These are phyloP conservation scores for Zapus hudsonius DNA, from an alignment of 2,113 vertebrate species.

Conservation along the genomic window DNA sequence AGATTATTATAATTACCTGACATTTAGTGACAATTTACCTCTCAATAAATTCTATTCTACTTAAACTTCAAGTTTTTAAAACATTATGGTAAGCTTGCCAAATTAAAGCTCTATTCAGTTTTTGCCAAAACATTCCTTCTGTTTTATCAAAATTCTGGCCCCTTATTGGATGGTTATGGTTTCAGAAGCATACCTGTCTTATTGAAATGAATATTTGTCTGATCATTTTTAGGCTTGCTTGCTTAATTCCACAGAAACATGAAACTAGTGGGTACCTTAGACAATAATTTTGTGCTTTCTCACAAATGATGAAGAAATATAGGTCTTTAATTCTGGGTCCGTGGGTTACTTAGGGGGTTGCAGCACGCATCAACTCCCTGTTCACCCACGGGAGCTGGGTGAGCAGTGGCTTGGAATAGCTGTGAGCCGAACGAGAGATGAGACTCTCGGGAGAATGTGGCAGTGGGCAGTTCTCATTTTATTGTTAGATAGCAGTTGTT, in stretches of 20 bases:
- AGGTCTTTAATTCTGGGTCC: too few species aligned
- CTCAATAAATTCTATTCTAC: conserved; percentile 29
- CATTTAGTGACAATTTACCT: neutral
- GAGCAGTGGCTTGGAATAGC: too few species aligned
- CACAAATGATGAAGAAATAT: neutral
- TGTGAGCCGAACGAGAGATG: too few species aligned
- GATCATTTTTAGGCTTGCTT: conserved; percentile 45
- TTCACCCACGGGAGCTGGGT: too few species aligned
- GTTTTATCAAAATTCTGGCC: neutral
- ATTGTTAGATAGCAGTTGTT: too few species aligned
- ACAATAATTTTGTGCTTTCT: neutral
- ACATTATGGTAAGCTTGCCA: neutral
- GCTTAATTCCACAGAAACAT: conserved; percentile 7
- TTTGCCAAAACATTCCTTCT: neutral
- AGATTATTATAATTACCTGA: conserved; percentile 50
- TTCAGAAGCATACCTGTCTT: neutral
- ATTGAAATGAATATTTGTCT: neutral
- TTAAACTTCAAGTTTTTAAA: conserved; percentile 45
- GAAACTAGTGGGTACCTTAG: neutral
- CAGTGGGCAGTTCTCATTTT: too few species aligned
- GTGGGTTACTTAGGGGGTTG: too few species aligned
- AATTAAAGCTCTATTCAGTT: conserved; percentile 38
- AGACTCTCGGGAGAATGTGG: too few species aligned
- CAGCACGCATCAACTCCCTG: too few species aligned
- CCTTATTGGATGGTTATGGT: conserved; percentile 22